phyloP scores from a whole-genome alignment of 1,140 invertebrate species.

The Achatina immaculata region DNA sequence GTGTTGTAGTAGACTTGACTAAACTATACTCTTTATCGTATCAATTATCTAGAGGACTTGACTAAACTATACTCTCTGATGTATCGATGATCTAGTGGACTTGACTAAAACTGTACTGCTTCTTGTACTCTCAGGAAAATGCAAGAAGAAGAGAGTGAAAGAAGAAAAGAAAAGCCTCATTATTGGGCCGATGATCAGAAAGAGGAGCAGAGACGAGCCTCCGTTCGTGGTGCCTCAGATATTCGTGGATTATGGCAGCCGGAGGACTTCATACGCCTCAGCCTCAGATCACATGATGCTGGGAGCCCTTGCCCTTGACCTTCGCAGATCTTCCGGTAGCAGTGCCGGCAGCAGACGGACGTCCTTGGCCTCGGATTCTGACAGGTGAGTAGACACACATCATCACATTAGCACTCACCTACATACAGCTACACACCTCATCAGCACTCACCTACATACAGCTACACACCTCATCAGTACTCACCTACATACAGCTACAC shows the following conservation, averaged over 20 bases:
- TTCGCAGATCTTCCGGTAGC: conserved; percentile 53
- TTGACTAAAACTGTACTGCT: too few species aligned
- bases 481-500: too few species aligned
- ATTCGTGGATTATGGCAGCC: conserved; percentile 62
- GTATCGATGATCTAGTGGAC: too few species aligned
- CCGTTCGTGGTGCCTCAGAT: conserved; percentile 63
- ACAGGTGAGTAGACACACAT: conserved; percentile 40
- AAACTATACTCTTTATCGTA: too few species aligned
- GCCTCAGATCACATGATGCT: conserved; percentile 54
- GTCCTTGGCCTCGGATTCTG: conserved; percentile 53
- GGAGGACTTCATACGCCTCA: conserved; percentile 59
- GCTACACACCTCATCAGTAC: too few species aligned
- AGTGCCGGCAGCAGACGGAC: conserved; percentile 59
- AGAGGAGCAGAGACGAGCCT: conserved; percentile 56
- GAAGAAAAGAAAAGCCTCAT: conserved; percentile 57
- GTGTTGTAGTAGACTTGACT: too few species aligned
- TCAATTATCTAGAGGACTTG: too few species aligned
- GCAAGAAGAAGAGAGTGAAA: conserved; percentile 50
- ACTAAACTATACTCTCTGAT: too few species aligned
- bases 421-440: too few species aligned
- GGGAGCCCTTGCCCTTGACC: conserved; percentile 47
- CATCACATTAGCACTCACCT: too few species aligned
- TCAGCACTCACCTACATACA: too few species aligned
- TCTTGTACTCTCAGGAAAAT: conserved; percentile 47
- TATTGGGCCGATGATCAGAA: conserved; percentile 53